Conservation (phyloP, 1,140 invertebrate species). For the Drosophila sp. region DNA sequence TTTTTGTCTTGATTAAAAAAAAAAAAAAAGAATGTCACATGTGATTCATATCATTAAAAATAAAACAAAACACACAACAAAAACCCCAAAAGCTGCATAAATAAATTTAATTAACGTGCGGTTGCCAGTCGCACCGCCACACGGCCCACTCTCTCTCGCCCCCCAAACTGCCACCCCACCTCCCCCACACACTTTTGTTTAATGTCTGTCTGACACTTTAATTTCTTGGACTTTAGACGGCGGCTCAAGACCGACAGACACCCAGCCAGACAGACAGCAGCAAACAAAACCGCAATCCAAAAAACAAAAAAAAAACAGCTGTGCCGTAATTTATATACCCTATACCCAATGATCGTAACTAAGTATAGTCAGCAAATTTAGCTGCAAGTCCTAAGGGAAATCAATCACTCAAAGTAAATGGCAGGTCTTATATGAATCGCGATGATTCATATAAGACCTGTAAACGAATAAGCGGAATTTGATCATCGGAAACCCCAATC, state of each 20-base stretch:
- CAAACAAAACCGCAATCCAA: conserved; percentile 5
- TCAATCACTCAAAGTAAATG: too few relatives aligned
- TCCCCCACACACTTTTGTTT: conserved; percentile 5
- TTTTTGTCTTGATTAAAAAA: conserved; percentile 23
- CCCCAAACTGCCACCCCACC: conserved; percentile 18
- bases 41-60: conserved; percentile 77
- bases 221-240: conserved; percentile 78
- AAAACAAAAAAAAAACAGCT: conserved; percentile 3
- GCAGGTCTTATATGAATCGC: too few relatives aligned
- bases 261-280: conserved; percentile 4
- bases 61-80: conserved; percentile 55
- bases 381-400: too few relatives aligned
- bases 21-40: conserved; percentile 72
- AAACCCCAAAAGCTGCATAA: conserved; percentile 69
- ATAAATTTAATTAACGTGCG: conserved; percentile 79
- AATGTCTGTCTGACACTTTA: conserved; percentile 67
- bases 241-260: conserved; percentile 66
- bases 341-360: background rate
- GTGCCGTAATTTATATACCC: conserved; percentile 1
- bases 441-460: too few relatives aligned
- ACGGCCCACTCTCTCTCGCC: background rate
- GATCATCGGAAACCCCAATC: too few relatives aligned
- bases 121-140: conserved; percentile 23
- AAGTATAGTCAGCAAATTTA: too few relatives aligned
- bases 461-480: too few relatives aligned